phyloP scores from a whole-genome alignment of 2,797 vertebrate genomes.

The Sitta carolinensis region DNA sequence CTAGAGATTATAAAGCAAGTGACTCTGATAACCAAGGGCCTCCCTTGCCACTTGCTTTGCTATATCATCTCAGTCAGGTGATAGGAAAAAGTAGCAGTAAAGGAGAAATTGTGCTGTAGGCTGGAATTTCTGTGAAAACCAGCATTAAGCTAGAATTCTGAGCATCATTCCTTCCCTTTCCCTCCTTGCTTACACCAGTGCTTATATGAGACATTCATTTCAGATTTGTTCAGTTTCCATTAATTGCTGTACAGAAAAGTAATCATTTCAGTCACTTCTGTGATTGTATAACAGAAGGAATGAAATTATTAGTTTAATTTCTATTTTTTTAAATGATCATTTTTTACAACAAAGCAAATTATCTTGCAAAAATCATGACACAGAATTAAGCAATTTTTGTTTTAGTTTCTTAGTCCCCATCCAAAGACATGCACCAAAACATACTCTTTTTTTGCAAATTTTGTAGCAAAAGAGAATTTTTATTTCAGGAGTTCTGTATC shows the following conservation, averaged over 20 bases:
- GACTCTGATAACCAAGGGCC: background rate
- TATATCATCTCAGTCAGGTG: background rate
- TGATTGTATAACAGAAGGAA: background rate
- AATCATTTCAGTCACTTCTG: background rate
- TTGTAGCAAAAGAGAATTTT: background rate
- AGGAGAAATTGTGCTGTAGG: background rate
- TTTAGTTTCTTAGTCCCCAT: background rate
- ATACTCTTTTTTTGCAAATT: background rate
- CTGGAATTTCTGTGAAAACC: background rate
- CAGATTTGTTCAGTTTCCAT: background rate
- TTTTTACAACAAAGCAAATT: background rate
- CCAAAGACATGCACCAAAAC: background rate
- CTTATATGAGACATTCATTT: accelerated
- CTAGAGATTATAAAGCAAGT: background rate
- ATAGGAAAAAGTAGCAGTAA: background rate
- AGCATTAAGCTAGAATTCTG: background rate
- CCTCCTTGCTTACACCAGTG: accelerated
- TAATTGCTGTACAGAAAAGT: background rate
- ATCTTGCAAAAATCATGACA: background rate
- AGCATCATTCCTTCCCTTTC: background rate
- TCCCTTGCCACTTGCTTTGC: background rate
- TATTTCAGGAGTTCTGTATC: background rate
- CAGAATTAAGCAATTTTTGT: background rate
- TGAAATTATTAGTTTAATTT: background rate
- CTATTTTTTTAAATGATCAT: background rate